Conservation (phyloP, 1,140 invertebrate species). For the Oryctes rhinoceros region DNA sequence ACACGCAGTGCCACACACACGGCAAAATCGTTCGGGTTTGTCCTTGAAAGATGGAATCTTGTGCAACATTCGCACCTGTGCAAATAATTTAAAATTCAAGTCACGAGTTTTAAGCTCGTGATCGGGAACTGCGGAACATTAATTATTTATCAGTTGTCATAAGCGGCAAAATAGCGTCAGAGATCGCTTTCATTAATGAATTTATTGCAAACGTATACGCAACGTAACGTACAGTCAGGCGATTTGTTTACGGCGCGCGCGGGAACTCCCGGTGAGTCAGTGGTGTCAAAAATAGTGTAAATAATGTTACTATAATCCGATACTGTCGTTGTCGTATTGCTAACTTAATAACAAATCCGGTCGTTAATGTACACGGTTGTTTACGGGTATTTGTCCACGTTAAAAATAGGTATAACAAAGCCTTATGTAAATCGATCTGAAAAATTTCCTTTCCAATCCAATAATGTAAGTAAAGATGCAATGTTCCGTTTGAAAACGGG, state of each 20-base stretch:
- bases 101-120: slow-evolving; percentile 31
- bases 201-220: slow-evolving; percentile 9
- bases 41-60: slow-evolving; percentile 27
- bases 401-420: no score
- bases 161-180: neutral
- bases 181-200: slow-evolving; percentile 31
- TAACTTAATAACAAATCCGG: neutral
- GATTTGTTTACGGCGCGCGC: neutral
- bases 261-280: slow-evolving; percentile 23
- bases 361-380: neutral
- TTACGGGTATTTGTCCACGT: neutral
- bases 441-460: no score
- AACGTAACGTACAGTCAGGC: neutral
- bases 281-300: slow-evolving; percentile 9
- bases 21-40: neutral
- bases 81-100: slow-evolving; percentile 33
- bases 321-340: neutral
- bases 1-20: neutral
- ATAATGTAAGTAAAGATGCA: no score
- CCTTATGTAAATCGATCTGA: no score
- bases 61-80: slow-evolving; percentile 33
- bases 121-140: slow-evolving; percentile 16
- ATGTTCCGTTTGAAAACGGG: no score
- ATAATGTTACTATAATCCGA: neutral
- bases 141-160: slow-evolving; percentile 32